These are phyloP conservation scores for Numida meleagris DNA, from an alignment of 2,113 vertebrate genomes.

Conservation along the genomic window DNA sequence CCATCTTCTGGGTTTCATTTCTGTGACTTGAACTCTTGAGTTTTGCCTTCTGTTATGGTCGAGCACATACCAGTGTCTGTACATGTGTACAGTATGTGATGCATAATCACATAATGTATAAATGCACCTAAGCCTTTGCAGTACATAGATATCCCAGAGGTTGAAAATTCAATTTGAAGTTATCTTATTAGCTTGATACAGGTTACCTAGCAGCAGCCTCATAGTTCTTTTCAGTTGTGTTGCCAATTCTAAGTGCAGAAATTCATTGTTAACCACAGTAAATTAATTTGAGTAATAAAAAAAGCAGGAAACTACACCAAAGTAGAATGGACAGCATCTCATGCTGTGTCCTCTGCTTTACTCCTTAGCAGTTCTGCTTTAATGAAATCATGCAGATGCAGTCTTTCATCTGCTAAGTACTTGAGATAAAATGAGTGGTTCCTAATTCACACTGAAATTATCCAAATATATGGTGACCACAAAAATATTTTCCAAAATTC, in stretches of 20 bases:
- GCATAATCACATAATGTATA: background rate
- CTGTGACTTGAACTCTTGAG: slow-evolving; percentile 23
- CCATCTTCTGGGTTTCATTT: slow-evolving; percentile 3
- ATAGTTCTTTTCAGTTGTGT: background rate
- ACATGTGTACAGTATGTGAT: slow-evolving; percentile 5
- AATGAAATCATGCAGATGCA: background rate
- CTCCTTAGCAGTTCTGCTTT: background rate
- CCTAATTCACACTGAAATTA: background rate
- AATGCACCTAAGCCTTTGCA: slow-evolving; percentile 38
- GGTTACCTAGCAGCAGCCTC: background rate
- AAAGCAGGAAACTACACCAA: background rate
- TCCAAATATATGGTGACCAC: background rate
- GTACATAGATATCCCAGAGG: background rate
- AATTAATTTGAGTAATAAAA: background rate
- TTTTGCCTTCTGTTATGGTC: slow-evolving; percentile 70
- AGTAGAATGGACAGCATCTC: background rate
- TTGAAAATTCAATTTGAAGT: background rate
- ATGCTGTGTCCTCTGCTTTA: slow-evolving; percentile 17
- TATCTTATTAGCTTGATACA: slow-evolving; percentile 29
- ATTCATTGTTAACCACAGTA: background rate
- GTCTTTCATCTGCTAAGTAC: background rate
- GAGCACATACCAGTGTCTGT: slow-evolving; percentile 56
- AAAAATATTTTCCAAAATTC: background rate
- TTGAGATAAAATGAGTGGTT: background rate
- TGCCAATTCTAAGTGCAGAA: background rate